Conservation (phyloP, 1,140 invertebrate genomes). For the Stegodyphus dumicola region DNA sequence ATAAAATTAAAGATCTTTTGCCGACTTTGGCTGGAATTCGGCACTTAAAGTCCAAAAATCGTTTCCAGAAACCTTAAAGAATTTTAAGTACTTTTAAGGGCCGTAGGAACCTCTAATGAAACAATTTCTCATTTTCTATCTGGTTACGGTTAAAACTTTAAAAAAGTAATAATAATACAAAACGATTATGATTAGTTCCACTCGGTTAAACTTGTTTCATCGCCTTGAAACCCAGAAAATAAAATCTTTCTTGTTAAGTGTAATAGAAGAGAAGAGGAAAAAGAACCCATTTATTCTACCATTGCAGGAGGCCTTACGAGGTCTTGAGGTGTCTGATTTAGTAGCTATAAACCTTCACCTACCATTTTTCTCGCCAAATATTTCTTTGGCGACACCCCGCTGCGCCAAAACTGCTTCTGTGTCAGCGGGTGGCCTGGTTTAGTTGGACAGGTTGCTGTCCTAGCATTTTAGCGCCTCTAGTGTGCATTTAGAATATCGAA, state of each 20-base stretch:
- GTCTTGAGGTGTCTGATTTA: conserved; percentile 30
- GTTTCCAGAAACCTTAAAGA: too few relatives aligned
- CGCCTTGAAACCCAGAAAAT: not conserved
- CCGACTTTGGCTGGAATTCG: too few relatives aligned
- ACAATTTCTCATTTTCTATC: too few relatives aligned
- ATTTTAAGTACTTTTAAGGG: too few relatives aligned
- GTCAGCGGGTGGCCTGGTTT: conserved; percentile 2
- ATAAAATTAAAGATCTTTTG: too few relatives aligned
- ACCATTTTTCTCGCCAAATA: conserved; percentile 17
- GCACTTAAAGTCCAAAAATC: too few relatives aligned
- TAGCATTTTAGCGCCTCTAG: not conserved
- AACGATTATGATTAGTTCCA: conserved; percentile 9
- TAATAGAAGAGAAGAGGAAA: not conserved
- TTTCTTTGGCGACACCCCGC: conserved; percentile 11
- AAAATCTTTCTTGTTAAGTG: not conserved
- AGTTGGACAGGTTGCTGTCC: not conserved
- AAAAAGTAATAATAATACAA: too few relatives aligned
- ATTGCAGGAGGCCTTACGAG: not conserved
- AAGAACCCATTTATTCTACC: not conserved
- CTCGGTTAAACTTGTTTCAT: conserved; percentile 13
- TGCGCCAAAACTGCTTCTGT: conserved; percentile 20
- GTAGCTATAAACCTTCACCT: conserved; percentile 45
- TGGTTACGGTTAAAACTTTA: too few relatives aligned
- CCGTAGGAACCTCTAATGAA: too few relatives aligned
- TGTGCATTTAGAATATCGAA: not conserved